Base-by-base conservation (phyloP, 2,113 vertebrate species). In the Rhinolophus ferrumequinum region DNA sequence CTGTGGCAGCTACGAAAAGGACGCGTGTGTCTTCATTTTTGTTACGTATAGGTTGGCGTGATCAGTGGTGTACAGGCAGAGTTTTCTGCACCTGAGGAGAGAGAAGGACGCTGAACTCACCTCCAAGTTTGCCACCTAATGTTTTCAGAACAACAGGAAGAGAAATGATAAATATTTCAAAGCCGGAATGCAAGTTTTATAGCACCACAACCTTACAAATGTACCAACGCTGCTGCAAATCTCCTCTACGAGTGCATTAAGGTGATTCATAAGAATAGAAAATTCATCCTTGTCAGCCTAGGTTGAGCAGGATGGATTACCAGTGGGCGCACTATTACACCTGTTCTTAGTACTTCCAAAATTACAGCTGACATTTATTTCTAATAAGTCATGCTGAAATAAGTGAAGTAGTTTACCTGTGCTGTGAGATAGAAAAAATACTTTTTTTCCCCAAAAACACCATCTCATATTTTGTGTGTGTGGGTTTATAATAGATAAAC, bases 351-450 rank as follows among this genome's bases (percentile, higher is more conserved):
- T 90, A 93, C 91, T 98, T 98, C 93, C 87, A 93, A 97, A 98
- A 98, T 98, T 96, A 96, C 92, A 95, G 70, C 76, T 97, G 97
- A 97, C 97, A 95, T 98, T 98, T 98, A 98, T 97, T 98, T 98
- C 97, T 97, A 96, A 96, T 97, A 97, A n/a, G 22, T 91, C 97
- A 95, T 62, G 80, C 88, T 2, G n/a, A 96, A 97, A 96, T 95
- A 83, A 62, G 90, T 85, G 97, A 92, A 90, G 88, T 38, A 93
- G 90, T 93, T 95, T 97, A 96, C 89, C 92, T 82, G 89, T 88
- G 24, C 56, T 66, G 26, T 7, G 93, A 90, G 96, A 92, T 64
- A 83, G 60, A 93, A 93, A 44, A 98, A 97, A 95, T 98, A 82
- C 83, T 97, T 95, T 86, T 80, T 92, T 97, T n/a, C 35, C 18